A percentile compares a stretch with the other conserved stretches of the same genome.
Conservation (phyloP, 64 coral and sea anemone genomes). For the Montipora sp. region DNA sequence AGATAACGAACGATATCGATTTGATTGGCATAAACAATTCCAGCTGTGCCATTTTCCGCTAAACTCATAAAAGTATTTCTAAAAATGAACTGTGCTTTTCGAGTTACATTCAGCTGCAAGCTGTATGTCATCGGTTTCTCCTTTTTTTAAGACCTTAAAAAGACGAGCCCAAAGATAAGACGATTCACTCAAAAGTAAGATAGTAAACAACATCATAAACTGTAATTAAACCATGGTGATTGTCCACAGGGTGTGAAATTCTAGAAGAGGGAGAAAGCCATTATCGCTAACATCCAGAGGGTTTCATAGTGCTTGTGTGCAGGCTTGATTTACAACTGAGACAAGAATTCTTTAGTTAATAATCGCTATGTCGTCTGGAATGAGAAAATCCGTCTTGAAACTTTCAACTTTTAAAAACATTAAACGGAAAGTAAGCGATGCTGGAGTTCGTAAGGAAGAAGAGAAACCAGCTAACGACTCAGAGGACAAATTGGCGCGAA, state of each 20-base stretch:
- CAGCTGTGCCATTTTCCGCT: not conserved
- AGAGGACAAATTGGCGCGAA: not conserved
- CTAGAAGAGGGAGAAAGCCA: not conserved
- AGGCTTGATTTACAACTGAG: not conserved
- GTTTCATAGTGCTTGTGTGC: not conserved
- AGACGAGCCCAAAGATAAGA: not conserved
- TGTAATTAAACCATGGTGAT: constrained; percentile 10
- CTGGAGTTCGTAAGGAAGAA: not conserved
- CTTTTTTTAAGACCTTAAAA: not conserved
- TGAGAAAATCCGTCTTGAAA: constrained; percentile 16
- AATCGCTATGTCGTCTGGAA: constrained; percentile 14
- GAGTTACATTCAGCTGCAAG: not conserved
- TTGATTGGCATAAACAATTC: not conserved
- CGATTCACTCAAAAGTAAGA: not conserved
- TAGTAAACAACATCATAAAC: constrained; percentile 1
- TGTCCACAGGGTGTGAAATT: constrained; percentile 25
- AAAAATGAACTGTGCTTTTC: not conserved
- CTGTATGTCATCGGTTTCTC: not conserved
- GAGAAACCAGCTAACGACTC: not conserved
- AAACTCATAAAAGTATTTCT: not conserved
- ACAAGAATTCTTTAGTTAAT: not conserved
- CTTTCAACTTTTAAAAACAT: not conserved
- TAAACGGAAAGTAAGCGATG: constrained; percentile 2
- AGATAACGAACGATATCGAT: constrained; percentile 29
- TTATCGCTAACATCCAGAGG: not conserved